Conservation (phyloP, 2,113 vertebrate genomes). For the Montifringilla adamsi region DNA sequence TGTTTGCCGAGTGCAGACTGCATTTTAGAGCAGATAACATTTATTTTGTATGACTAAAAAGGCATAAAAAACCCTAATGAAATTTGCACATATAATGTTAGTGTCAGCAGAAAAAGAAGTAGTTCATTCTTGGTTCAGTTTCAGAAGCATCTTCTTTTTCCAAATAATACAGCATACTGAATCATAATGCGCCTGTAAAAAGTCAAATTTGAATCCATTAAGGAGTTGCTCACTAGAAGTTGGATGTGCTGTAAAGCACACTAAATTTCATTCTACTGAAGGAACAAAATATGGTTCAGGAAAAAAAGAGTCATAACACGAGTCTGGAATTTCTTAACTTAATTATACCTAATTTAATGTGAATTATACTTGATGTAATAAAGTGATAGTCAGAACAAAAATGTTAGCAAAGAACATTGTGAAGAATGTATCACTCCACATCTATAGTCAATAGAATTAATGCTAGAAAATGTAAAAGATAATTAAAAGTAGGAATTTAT, state of each 20-base stretch:
- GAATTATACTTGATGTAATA: not conserved
- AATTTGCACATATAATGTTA: not conserved
- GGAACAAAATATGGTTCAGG: not conserved
- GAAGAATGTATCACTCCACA: not conserved
- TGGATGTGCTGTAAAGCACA: not conserved
- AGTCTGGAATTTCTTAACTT: not conserved
- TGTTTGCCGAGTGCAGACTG: not conserved
- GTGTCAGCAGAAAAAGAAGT: not conserved
- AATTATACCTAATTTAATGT: not conserved
- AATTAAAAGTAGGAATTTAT: not conserved
- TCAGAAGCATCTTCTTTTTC: not conserved
- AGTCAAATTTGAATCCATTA: not conserved
- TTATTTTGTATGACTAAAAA: conserved; percentile 9
- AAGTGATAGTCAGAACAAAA: not conserved
- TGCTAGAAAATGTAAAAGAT: not conserved
- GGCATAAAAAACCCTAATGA: not conserved
- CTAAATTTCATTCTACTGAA: not conserved
- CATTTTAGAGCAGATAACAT: not conserved
- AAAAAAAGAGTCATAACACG: not conserved
- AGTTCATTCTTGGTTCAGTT: not conserved
- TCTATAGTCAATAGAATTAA: not conserved
- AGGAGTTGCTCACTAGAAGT: not conserved
- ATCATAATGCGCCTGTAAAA: not conserved
- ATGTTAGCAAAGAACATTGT: not conserved
- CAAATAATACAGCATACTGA: not conserved